Evolutionary conservation across 2,113 vertebrate genomes (phyloP).

Genomic region (Phaethon lepturus): DNA sequence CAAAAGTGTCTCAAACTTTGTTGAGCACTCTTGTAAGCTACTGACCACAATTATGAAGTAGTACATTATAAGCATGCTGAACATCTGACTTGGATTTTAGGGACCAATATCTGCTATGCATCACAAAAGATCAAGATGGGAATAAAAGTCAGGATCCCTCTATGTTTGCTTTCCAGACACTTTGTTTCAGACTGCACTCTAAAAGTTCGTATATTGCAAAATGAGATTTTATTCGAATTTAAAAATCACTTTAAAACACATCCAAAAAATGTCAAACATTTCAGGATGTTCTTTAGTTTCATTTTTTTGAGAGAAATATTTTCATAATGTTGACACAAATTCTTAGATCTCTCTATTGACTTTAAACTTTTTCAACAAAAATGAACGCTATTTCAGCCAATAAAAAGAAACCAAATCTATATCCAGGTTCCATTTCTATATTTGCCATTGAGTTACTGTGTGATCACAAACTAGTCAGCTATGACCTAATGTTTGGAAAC

Average conservation of each 20-base stretch:
- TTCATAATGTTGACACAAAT: neutral
- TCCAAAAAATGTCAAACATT: neutral
- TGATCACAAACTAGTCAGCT: neutral
- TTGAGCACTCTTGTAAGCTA: neutral
- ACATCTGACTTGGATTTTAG: neutral
- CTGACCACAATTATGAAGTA: neutral
- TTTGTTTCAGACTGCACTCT: neutral
- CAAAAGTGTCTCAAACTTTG: neutral
- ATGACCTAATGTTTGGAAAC: neutral
- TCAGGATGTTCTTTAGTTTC: neutral
- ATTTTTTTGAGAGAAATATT: neutral
- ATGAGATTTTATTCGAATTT: neutral
- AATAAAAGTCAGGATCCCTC: neutral
- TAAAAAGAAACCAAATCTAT: neutral
- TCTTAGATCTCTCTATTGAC: neutral
- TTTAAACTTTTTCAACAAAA: neutral
- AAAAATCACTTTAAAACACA: neutral
- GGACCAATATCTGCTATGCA: neutral
- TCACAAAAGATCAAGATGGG: neutral
- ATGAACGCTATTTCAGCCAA: neutral
- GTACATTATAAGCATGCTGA: neutral
- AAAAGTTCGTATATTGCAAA: neutral
- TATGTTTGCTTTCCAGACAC: neutral
- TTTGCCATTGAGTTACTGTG: neutral
- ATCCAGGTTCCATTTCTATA: neutral